A percentile compares a stretch with the other conserved stretches of the same genome.
phyloP scores from a whole-genome alignment of 2,113 vertebrate species.

The Rhinoptilus africanus region DNA sequence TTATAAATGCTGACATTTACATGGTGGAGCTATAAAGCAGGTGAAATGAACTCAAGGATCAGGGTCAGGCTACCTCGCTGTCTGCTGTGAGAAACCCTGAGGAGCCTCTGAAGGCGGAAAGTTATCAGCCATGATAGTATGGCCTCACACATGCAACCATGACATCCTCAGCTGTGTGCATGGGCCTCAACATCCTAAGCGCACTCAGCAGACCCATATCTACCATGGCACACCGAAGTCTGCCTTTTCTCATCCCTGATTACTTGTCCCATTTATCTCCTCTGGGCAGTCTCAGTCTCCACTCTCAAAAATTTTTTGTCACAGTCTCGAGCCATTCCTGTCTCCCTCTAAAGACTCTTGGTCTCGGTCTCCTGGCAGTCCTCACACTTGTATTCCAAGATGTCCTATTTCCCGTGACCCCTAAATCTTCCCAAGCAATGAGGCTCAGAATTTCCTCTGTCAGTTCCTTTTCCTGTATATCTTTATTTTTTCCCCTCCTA shows the following conservation, averaged over 20 bases:
- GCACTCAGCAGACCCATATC: not conserved
- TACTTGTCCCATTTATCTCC: not conserved
- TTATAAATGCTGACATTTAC: not conserved
- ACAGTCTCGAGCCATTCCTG: not conserved
- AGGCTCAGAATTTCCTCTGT: not conserved
- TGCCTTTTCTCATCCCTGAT: not conserved
- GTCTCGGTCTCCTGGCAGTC: not conserved
- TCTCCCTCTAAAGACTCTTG: not conserved
- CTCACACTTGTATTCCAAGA: not conserved
- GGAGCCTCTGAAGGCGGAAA: not conserved
- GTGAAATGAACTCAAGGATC: not conserved
- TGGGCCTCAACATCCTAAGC: rapidly evolving
- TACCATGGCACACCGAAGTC: not conserved
- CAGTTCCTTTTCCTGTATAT: not conserved
- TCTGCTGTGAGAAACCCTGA: not conserved
- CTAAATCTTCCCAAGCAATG: not conserved
- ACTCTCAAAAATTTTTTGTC: not conserved
- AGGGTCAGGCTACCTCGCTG: not conserved
- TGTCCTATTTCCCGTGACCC: not conserved
- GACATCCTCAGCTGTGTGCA: no score
- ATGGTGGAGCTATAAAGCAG: not conserved
- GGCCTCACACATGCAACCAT: not conserved
- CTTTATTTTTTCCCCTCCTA: not conserved
- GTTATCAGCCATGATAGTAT: not conserved
- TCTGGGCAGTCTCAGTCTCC: not conserved